Evolutionary conservation across 2,888 invertebrate species (phyloP).

Genomic region (Euspilapteryx auroguttella): DNA sequence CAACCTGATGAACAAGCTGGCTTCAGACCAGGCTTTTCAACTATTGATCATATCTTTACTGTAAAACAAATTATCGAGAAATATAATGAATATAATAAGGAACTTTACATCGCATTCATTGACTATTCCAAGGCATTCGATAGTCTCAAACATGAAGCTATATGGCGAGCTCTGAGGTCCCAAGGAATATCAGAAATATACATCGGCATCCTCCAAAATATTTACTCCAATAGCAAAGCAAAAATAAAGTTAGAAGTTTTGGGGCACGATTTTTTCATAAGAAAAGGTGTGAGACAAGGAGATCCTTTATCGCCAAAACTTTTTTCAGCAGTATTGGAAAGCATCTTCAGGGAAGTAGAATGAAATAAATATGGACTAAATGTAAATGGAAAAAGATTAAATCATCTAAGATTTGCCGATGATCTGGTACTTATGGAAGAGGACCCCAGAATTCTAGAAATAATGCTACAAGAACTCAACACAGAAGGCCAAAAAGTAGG

Average conservation of each 20-base stretch:
- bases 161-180: background rate
- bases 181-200: background rate
- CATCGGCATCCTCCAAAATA: background rate
- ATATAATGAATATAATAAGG: too few species aligned
- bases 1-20: slow-evolving; percentile 10
- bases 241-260: too few species aligned
- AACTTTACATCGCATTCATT: too few species aligned
- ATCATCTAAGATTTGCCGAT: slow-evolving; percentile 1
- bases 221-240: background rate
- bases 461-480: background rate
- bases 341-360: background rate
- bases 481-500: background rate
- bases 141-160: background rate
- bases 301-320: too few species aligned
- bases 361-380: background rate
- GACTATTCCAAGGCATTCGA: too few species aligned
- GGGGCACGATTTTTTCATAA: background rate
- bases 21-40: slow-evolving; percentile 8
- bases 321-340: too few species aligned
- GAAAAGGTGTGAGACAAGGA: too few species aligned
- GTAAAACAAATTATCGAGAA: slow-evolving; percentile 8
- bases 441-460: background rate
- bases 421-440: background rate
- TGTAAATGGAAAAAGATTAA: background rate
- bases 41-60: slow-evolving; percentile 9